Conservation (phyloP, 2,113 vertebrate genomes). For the Malurus cyaneus region DNA sequence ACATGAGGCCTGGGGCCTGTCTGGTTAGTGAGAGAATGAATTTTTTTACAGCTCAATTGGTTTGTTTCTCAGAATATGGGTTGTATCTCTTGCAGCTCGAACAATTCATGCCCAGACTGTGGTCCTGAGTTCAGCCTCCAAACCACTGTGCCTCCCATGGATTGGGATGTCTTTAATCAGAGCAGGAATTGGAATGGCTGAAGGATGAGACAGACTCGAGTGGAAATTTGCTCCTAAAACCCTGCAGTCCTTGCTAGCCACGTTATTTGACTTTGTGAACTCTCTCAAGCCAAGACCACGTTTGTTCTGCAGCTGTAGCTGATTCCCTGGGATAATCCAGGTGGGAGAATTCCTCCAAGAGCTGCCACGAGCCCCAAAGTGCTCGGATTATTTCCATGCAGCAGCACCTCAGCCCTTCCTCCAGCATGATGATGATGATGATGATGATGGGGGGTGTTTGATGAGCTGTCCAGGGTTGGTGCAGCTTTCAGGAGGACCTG, state of each 20-base stretch:
- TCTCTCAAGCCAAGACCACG: not conserved
- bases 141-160: not conserved
- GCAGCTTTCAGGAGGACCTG: not conserved
- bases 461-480: not conserved
- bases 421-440: fast-evolving
- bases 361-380: not conserved
- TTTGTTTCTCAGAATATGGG: not conserved
- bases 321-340: not conserved
- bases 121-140: not conserved
- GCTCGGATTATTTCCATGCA: not conserved
- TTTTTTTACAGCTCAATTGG: not conserved
- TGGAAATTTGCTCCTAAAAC: not conserved
- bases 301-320: not conserved
- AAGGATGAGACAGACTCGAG: not conserved
- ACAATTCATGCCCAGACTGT: not conserved
- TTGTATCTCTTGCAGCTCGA: not conserved
- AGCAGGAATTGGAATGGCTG: not conserved
- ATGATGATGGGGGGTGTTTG: not conserved
- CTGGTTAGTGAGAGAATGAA: not conserved
- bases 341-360: not conserved
- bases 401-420: not conserved
- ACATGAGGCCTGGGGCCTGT: not conserved
- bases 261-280: fast-evolving
- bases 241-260: not conserved
- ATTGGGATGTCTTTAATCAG: not conserved